Base-by-base conservation (phyloP, 2,113 vertebrate genomes). In the Petromus typicus region DNA sequence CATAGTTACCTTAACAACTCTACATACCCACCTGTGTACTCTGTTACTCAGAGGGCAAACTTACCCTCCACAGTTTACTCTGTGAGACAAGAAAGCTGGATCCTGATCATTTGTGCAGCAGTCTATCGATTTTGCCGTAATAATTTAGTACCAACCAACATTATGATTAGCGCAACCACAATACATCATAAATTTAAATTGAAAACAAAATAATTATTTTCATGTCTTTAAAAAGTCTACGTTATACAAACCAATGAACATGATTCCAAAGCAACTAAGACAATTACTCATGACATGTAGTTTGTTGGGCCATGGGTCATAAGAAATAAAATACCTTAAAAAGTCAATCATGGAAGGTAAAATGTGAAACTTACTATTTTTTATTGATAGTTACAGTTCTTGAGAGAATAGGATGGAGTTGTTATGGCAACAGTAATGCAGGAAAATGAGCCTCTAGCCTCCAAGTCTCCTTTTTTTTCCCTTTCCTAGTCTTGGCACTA, bases 321-420 rank as follows among this genome's bases (percentile, higher is more conserved):
- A 92, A 95, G 34, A 96, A 86, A 95, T 75, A 96, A 97, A 92
- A 97, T 59, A 88, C 34, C 54, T 96, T 80, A 96, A 98, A 97
- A 86, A 95, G 16, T 96, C 94, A 93, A 96, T 94, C 94, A 80
- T 56, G 81, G 32, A 98, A 98, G 97, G 97, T 97, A 92, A 98
- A 98, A 97, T 93, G 90, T 75, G 96, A 94, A 97, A 98, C 75
- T 97, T 97, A 98, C 96, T 96, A 80, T 97, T 67, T 86, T 84
- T 95, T 97, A 98, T 97, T 96, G 97, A 98, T 97, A 98, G 93
- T 92, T 97, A 94, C 90, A 97, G 85, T 92, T 98, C 97, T 96
- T 96, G 91, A 95, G 93, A 93, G 90, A 97, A 0, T 2, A 97
- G 95, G 86, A 94, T 90, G 9, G 27, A 93, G 98, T 98, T 98